Evolutionary conservation across 2,113 vertebrate genomes (phyloP).

Genomic region (Megaceryle maxima): DNA sequence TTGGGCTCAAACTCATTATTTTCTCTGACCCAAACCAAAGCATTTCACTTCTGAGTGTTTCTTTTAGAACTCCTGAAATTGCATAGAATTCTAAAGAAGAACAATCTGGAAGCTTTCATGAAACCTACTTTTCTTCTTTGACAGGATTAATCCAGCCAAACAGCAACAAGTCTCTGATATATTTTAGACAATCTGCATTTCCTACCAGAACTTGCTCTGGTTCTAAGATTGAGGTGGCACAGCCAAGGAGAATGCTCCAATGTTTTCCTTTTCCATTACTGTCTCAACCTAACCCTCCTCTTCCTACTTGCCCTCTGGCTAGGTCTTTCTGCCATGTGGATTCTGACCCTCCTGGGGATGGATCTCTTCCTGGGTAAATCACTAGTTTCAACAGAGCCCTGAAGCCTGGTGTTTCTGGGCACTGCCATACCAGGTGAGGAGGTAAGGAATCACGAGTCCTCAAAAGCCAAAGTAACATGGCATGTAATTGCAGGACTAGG

Average conservation of each 20-base stretch:
- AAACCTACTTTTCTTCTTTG: background rate
- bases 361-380: background rate
- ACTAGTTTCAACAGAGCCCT: background rate
- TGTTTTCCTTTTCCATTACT: background rate
- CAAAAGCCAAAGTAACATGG: background rate
- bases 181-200: background rate
- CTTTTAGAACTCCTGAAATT: background rate
- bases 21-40: background rate
- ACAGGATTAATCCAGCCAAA: background rate
- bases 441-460: background rate
- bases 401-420: background rate
- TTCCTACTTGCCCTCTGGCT: background rate
- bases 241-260: background rate
- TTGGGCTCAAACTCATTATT: background rate
- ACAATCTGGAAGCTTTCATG: background rate
- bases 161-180: background rate
- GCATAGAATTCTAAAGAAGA: background rate
- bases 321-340: fast-evolving
- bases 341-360: background rate
- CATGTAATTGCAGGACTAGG: background rate
- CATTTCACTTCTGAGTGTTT: background rate
- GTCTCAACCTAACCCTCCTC: background rate
- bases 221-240: background rate
- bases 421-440: background rate
- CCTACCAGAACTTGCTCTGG: background rate